Evolutionary conservation across 2,888 invertebrate species (phyloP), one percentile per base, ranked within the genome.

Genomic region (Chaetogeoica ovagalla): DNA sequence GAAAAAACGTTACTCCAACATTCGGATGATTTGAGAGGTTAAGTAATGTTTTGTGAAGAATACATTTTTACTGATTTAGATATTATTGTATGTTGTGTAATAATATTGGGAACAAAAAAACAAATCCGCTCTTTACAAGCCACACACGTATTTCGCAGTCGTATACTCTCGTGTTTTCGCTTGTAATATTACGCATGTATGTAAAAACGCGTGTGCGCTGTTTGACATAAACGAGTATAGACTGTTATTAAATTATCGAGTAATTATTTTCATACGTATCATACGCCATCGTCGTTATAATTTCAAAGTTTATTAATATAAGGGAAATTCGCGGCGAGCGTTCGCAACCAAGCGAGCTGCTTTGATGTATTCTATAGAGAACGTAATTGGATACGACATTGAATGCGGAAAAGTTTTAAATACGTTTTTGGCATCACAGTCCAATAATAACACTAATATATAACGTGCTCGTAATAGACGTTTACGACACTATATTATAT

Each of bases 231-330:
- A 66, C 37, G 13, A 57, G 52, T 37, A 52, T 39, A 21, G 39
- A 21, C 39, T 4, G 37, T 57, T 43, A 65, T 57, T 66, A 55
- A 39, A 65, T 75, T 55, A 75, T 74, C 9, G 55, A 57, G 39
- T 66, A 39, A 75, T 75, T 75, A 65, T 75, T 66, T 74, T 65
- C 55, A 55, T 65, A 57, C 30, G 30, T n/a, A 75, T 65, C 74
- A 43, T 57, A 57, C 19, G 11, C 63, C 37, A 15, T 55, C 55
- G 17, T 63, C 55, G 63, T 39, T 21, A 75, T 65, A 75, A 75
- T 66, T 66, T 23, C 74, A 66, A 75, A 75, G 65, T 75, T 75
- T 75, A 75, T 75, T 57, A 66, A 75, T 66, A 63, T 66, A 63
- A 62, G 39, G 62, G 21, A 62, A 69, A 69, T 55, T 60, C 43